These are phyloP conservation scores for Leucophenga maculata DNA, from an alignment of 2,888 invertebrate species.

Conservation along the genomic window DNA sequence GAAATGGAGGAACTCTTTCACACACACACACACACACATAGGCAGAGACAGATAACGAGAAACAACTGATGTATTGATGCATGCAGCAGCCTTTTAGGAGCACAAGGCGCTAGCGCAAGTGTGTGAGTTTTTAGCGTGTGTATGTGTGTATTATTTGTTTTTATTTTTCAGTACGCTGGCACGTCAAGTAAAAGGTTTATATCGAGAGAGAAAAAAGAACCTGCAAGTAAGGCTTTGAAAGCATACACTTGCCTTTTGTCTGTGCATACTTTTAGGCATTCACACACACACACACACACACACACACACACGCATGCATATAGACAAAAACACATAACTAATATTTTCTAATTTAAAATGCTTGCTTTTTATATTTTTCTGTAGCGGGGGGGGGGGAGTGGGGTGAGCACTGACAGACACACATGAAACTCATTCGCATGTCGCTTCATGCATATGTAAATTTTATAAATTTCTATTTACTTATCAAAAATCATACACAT, in stretches of 20 bases:
- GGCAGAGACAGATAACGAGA: not conserved
- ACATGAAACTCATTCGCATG: constrained; percentile 15
- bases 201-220: not conserved
- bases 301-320: constrained; percentile 25
- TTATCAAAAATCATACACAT: constrained; percentile 59
- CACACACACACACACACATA: constrained; percentile 8
- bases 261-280: constrained; percentile 24
- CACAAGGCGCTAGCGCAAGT: not conserved
- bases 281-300: constrained; percentile 34
- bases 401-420: constrained; percentile 1
- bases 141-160: constrained; percentile 12
- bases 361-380: constrained; percentile 2
- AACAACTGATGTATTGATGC: constrained; percentile 16
- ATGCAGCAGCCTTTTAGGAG: constrained; percentile 6
- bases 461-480: constrained; percentile 63
- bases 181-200: not conserved
- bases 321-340: constrained; percentile 47
- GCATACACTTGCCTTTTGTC: constrained; percentile 1
- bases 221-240: not conserved
- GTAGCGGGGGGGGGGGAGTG: too few species aligned
- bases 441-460: constrained; percentile 48
- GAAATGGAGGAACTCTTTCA: not conserved
- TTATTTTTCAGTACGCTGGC: too few species aligned
- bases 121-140: constrained; percentile 17
- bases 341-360: constrained; percentile 65